Evolutionary conservation across 2,888 invertebrate species (phyloP), one percentile per base, ranked within the genome.

Genomic region (Spilosoma lubricipeda): DNA sequence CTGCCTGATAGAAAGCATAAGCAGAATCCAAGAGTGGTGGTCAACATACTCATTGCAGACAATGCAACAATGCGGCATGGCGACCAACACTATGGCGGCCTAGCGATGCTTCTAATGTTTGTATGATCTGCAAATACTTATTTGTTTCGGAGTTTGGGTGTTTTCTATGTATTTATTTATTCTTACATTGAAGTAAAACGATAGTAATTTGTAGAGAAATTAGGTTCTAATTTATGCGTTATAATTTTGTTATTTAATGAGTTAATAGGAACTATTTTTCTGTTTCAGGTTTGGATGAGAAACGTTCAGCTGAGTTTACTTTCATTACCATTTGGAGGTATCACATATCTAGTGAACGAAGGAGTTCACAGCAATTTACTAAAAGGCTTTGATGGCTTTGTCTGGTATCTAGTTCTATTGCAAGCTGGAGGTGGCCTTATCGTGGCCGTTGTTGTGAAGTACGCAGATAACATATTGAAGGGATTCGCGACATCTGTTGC

Each of bases 401-500:
- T 98, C 82, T 97, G 96, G 97, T 99, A 99, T 89, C 96, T 99
- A 73, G 97, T 99, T 7, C 90, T 98, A 36, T 93, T 99, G 70
- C 99, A 99, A 95, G 99, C 99, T 0, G 97, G 98, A 30, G 99
- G 99, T 1, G 99, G 99, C 8, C 96, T 99, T 3, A 97, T 99
- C 73, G 99, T 99, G 13, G 99, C 99, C 0, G 97, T 99, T 82
- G 99, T 99, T 4, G 99, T 99, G 45, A 99, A 99, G 96, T 99
- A 99, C 92, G 99, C 99, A 0, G 99, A 99, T 93, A 99, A 99
- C 93, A 99, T 99, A 89, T 96, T 99, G 11, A 99, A 98, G 95
- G 99, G 99, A 36, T 99, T 99, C 90, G 99, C 99, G 65, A 99
- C 99, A 0, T 99, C 99, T 0, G 96, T 99, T 72, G 99, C 99